Percentiles rank a stretch among this genome's conserved stretches.
These are phyloP conservation scores for Troides aeacus DNA, from an alignment of 2,888 invertebrate genomes.

Conservation along the genomic window DNA sequence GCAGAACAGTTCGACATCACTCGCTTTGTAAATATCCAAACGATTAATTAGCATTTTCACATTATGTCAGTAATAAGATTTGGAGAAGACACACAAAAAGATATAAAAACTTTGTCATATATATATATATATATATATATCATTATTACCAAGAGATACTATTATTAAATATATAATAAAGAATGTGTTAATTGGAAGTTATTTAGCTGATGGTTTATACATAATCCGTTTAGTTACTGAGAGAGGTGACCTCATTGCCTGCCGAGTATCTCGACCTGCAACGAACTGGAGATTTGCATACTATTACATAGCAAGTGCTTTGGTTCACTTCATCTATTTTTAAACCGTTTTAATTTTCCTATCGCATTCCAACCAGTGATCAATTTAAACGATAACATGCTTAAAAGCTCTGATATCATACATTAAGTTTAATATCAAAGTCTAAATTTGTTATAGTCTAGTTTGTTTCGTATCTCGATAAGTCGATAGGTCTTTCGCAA, in stretches of 20 bases:
- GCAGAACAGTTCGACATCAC: too few relatives aligned
- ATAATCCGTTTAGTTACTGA: neutral
- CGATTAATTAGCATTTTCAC: too few relatives aligned
- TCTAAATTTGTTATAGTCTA: too few relatives aligned
- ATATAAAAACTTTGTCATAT: too few relatives aligned
- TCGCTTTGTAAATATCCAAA: too few relatives aligned
- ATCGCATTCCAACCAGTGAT: neutral
- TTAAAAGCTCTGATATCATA: too few relatives aligned
- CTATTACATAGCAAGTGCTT: neutral
- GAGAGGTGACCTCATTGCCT: neutral
- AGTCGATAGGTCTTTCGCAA: too few relatives aligned
- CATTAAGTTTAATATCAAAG: too few relatives aligned
- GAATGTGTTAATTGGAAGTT: neutral
- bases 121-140: too few relatives aligned
- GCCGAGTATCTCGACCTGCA: slow-evolving; percentile 7
- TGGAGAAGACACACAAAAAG: too few relatives aligned
- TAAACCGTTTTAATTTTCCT: neutral
- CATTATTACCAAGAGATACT: neutral
- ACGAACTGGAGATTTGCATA: slow-evolving; percentile 5
- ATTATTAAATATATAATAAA: neutral
- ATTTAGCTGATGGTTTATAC: neutral
- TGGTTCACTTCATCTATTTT: neutral
- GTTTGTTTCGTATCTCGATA: too few relatives aligned
- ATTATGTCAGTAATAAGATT: too few relatives aligned
- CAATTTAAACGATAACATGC: neutral